These are phyloP conservation scores for Leuciscus idus DNA, from an alignment of 2,113 vertebrate genomes.

Conservation along the genomic window DNA sequence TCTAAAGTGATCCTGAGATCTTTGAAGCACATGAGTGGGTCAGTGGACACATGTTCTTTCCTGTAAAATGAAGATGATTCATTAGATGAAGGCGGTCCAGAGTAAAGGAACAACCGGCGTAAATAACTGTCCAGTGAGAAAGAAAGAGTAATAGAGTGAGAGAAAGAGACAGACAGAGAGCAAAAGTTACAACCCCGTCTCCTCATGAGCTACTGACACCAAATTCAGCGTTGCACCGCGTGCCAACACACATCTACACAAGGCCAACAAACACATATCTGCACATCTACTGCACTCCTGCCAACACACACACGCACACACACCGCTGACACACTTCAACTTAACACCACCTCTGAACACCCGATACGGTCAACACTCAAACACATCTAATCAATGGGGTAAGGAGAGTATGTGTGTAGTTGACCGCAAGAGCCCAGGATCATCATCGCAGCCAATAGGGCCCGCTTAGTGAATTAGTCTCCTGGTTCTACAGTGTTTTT, in stretches of 20 bases:
- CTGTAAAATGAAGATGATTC: conserved; percentile 60
- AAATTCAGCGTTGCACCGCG: conserved; percentile 25
- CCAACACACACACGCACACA: conserved; percentile 57
- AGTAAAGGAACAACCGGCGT: conserved; percentile 52
- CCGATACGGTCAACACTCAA: conserved; percentile 48
- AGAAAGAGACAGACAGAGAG: conserved; percentile 48
- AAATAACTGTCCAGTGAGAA: conserved; percentile 54
- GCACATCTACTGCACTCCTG: conserved; percentile 46
- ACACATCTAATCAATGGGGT: conserved; percentile 52
- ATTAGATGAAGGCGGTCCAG: conserved; percentile 55
- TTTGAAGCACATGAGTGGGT: conserved; percentile 34
- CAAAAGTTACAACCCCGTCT: conserved; percentile 60
- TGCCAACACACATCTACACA: conserved; percentile 53
- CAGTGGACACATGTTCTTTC: conserved; percentile 48
- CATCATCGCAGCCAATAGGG: neutral
- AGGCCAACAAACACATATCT: conserved; percentile 59
- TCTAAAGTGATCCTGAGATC: neutral
- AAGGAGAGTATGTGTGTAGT: conserved; percentile 38
- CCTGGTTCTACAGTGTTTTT: conserved; percentile 29
- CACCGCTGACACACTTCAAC: conserved; percentile 55
- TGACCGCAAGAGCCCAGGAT: conserved; percentile 18
- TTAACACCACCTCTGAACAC: conserved; percentile 57
- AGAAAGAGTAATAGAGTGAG: conserved; percentile 25
- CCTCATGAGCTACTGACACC: conserved; percentile 67
- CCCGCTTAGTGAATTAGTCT: conserved; percentile 14